Percentiles rank a stretch among this genome's conserved stretches.
Conservation (phyloP, 2,888 invertebrate species). For the Apoda limacodes region DNA sequence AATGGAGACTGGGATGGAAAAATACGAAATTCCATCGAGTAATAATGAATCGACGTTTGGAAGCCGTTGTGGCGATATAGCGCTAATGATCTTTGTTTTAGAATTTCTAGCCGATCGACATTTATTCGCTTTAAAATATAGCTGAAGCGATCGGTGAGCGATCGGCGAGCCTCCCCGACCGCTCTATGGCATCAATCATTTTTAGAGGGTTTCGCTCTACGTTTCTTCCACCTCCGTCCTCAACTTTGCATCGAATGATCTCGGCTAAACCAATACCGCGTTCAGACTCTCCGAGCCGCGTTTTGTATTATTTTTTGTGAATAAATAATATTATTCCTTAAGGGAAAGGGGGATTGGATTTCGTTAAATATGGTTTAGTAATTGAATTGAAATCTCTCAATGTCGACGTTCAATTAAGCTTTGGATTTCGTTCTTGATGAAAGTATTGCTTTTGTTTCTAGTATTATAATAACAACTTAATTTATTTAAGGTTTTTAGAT, state of each 20-base stretch:
- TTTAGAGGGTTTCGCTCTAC: conserved; percentile 69
- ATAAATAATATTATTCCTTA: conserved; percentile 69
- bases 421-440: conserved; percentile 55
- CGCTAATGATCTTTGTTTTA: conserved; percentile 65
- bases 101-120: conserved; percentile 57
- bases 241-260: conserved; percentile 66
- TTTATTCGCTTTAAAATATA: conserved; percentile 65
- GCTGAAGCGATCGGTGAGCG: conserved; percentile 37
- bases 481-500: conserved; percentile 30
- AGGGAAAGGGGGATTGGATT: conserved; percentile 69
- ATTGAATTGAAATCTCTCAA: conserved; percentile 71
- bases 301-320: conserved; percentile 69
- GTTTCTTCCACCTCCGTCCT: conserved; percentile 59
- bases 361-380: conserved; percentile 71
- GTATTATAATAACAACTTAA: conserved; percentile 47
- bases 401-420: conserved; percentile 69
- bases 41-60: conserved; percentile 49
- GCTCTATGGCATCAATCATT: conserved; percentile 65
- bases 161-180: conserved; percentile 33
- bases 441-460: conserved; percentile 59
- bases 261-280: conserved; percentile 62
- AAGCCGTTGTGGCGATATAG: conserved; percentile 38
- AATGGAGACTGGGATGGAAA: conserved; percentile 25
- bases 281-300: conserved; percentile 48
- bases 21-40: conserved; percentile 38